Evolutionary conservation across 2,113 vertebrate species (phyloP).

Genomic region (Pyrgilauda ruficollis): DNA sequence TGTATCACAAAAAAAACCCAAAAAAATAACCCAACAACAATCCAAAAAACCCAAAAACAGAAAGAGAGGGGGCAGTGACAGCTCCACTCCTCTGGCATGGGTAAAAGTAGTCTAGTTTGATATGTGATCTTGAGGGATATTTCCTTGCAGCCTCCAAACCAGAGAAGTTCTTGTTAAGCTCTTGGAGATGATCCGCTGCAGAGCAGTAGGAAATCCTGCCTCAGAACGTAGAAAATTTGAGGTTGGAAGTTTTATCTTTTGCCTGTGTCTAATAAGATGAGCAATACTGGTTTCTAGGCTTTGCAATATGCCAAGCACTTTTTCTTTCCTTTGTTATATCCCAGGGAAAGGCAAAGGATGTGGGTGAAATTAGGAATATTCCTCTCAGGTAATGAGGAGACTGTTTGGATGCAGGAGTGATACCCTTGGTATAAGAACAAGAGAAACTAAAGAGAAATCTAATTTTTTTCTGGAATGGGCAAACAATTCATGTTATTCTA

Average conservation of each 20-base stretch:
- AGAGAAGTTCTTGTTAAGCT: slow-evolving; percentile 36
- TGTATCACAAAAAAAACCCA: slow-evolving; percentile 21
- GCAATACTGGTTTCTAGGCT: not conserved
- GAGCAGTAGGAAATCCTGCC: not conserved
- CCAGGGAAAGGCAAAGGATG: not conserved
- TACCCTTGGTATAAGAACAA: not conserved
- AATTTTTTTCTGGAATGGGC: not conserved
- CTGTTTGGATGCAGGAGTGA: not conserved
- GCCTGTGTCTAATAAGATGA: not conserved
- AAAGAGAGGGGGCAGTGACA: not conserved
- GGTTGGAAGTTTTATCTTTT: not conserved
- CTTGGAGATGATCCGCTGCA: slow-evolving; percentile 44
- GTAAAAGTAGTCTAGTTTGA: not conserved
- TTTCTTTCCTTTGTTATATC: not conserved
- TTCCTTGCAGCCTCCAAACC: slow-evolving; percentile 12
- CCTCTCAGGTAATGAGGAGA: not conserved
- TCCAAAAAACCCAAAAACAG: not conserved
- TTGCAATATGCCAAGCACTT: not conserved
- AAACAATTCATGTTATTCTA: not conserved
- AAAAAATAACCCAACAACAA: not conserved
- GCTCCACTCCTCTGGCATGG: not conserved
- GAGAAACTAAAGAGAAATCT: not conserved
- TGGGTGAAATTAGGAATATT: not conserved
- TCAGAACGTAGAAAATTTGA: not conserved
- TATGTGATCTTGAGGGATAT: slow-evolving; percentile 34